phyloP scores from a whole-genome alignment of 1,140 invertebrate genomes.

The Brachionus manjavacas region DNA sequence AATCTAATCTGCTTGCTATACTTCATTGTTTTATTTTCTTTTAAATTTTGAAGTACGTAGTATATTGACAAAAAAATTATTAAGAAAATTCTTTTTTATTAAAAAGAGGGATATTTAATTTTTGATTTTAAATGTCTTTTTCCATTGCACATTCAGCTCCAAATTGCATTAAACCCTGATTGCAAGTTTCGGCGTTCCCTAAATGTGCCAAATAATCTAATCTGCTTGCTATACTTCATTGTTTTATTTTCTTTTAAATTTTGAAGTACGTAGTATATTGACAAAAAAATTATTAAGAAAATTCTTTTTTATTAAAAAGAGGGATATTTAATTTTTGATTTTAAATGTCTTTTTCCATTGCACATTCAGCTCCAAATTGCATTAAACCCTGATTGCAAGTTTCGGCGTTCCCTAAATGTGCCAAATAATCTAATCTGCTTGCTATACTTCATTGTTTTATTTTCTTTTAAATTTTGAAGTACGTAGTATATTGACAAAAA shows the following conservation, averaged over 20 bases:
- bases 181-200: slow-evolving; percentile 20
- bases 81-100: no score
- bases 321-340: background rate
- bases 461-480: background rate
- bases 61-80: no score
- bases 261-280: background rate
- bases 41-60: slow-evolving; percentile 20
- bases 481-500: background rate
- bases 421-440: background rate
- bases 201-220: background rate
- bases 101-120: background rate
- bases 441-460: background rate
- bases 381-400: background rate
- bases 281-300: background rate
- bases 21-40: background rate
- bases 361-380: background rate
- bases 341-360: background rate
- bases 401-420: slow-evolving; percentile 15
- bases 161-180: background rate
- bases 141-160: slow-evolving; percentile 9
- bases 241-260: background rate
- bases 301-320: no score
- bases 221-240: background rate
- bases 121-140: background rate
- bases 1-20: background rate